Percentiles rank a stretch among this genome's conserved stretches.
These are phyloP conservation scores for Centruroides vittatus DNA, from an alignment of 1,140 invertebrate species.

Conservation along the genomic window DNA sequence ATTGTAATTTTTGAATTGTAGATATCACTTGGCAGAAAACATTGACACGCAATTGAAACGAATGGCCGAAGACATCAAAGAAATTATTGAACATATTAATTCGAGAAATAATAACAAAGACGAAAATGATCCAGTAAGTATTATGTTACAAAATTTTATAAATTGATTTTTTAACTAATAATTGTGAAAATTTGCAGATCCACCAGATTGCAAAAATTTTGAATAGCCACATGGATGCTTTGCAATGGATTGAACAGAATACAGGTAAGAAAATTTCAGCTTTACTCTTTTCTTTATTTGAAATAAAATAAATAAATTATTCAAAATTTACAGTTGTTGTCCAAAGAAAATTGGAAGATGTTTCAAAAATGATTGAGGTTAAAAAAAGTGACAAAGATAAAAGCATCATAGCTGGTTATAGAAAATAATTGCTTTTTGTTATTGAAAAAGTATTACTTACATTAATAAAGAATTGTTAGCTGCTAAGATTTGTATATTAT, in stretches of 20 bases:
- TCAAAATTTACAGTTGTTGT: conserved; percentile 3
- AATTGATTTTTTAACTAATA: no score
- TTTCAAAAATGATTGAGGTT: conserved; percentile 9
- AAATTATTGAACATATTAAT: conserved; percentile 88
- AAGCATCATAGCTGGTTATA: neutral
- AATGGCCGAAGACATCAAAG: conserved; percentile 87
- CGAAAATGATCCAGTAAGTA: conserved; percentile 63
- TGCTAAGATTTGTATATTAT: no score
- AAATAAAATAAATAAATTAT: conserved; percentile 4
- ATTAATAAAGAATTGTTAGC: no score
- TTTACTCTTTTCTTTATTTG: conserved; percentile 18
- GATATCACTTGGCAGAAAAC: conserved; percentile 72
- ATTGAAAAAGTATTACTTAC: no score
- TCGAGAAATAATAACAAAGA: conserved; percentile 70
- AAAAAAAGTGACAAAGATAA: conserved; percentile 12
- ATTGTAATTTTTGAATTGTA: conserved; percentile 23
- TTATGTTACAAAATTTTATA: no score
- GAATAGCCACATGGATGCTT: conserved; percentile 89
- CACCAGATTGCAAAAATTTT: conserved; percentile 83
- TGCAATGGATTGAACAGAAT: conserved; percentile 61
- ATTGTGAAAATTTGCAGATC: conserved; percentile 36
- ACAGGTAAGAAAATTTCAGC: conserved; percentile 3
- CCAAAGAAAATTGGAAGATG: conserved; percentile 10
- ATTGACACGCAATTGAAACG: conserved; percentile 82
- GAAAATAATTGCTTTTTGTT: neutral